phyloP scores from a whole-genome alignment of 2,888 invertebrate genomes.

The Stictocephala bisonia region DNA sequence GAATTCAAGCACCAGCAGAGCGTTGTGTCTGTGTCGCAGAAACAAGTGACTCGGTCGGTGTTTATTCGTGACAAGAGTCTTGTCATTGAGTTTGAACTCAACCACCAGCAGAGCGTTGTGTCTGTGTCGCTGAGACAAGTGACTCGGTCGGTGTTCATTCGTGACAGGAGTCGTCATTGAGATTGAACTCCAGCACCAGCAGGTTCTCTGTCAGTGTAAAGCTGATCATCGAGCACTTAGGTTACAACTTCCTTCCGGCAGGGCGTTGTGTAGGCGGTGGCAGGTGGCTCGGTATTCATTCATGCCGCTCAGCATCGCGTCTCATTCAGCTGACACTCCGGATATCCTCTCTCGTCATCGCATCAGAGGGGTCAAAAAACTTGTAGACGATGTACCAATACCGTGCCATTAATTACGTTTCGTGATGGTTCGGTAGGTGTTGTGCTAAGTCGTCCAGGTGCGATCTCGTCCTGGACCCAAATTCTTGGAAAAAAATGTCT shows the following conservation, averaged over 20 bases:
- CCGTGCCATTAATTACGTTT: no score
- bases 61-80: no score
- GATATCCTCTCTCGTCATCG: constrained; percentile 22
- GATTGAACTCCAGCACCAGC: background rate
- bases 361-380: no score
- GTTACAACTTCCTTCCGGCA: constrained; percentile 24
- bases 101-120: background rate
- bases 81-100: no score
- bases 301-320: background rate
- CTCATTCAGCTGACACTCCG: constrained; percentile 21
- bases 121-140: background rate
- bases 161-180: no score
- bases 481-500: no score
- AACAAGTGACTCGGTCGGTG: background rate
- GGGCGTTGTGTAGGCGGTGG: background rate
- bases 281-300: constrained; percentile 1
- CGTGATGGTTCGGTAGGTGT: no score
- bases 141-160: no score
- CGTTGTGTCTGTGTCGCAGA: background rate
- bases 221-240: constrained; percentile 11
- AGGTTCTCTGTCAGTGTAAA: no score
- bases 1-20: background rate
- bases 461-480: no score
- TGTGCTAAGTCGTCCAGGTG: no score
- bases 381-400: no score